phyloP scores from a whole-genome alignment of 2,888 invertebrate species.

The Andrena bucephala region DNA sequence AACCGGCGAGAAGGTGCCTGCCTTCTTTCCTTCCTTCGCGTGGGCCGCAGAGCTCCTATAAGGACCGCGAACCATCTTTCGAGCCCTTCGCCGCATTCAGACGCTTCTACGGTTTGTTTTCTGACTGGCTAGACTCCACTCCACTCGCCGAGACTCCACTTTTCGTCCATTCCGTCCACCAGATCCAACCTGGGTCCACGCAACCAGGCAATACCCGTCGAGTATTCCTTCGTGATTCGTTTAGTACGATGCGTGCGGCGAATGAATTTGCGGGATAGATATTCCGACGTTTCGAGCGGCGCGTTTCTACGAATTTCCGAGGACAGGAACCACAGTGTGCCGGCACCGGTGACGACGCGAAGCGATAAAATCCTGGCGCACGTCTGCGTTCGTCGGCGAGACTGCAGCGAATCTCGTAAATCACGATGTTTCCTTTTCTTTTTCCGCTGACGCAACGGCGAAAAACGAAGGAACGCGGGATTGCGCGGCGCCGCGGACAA shows the following conservation, averaged over 20 bases:
- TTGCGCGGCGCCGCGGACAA: background rate
- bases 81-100: slow-evolving; percentile 60
- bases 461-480: background rate
- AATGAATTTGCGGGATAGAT: too few relatives aligned
- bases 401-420: slow-evolving; percentile 18
- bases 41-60: slow-evolving; percentile 83
- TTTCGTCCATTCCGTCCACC: background rate
- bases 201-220: too few relatives aligned
- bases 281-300: background rate
- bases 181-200: background rate
- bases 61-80: slow-evolving; percentile 64
- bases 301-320: slow-evolving; percentile 41
- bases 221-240: too few relatives aligned
- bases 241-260: too few relatives aligned
- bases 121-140: slow-evolving; percentile 30
- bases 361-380: slow-evolving; percentile 29
- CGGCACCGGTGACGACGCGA: slow-evolving; percentile 7
- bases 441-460: background rate
- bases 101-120: slow-evolving; percentile 41
- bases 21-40: slow-evolving; percentile 70
- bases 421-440: background rate
- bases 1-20: slow-evolving; percentile 71
- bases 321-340: background rate
- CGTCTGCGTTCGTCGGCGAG: slow-evolving; percentile 9
- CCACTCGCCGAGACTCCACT: background rate